Evolutionary conservation across 1,140 invertebrate genomes (phyloP).

Genomic region (Cotesia chilonis): DNA sequence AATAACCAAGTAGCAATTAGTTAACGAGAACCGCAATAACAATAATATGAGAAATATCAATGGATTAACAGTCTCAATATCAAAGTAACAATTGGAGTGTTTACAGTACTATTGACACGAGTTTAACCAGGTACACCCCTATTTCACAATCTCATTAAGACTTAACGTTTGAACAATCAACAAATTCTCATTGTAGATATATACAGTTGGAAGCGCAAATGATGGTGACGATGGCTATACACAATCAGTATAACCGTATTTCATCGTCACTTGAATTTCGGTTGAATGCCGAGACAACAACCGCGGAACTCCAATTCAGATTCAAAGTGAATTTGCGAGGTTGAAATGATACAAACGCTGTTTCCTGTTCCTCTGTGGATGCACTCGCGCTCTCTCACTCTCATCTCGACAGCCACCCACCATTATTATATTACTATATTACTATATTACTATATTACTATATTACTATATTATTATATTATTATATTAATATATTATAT

Average conservation of each 20-base stretch:
- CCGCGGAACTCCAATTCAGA: slow-evolving; percentile 34
- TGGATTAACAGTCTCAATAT: too few species aligned
- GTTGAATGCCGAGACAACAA: slow-evolving; percentile 37
- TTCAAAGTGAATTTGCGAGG: slow-evolving; percentile 31
- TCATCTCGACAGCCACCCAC: neutral
- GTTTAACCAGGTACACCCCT: neutral
- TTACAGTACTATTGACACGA: too few species aligned
- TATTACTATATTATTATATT: neutral
- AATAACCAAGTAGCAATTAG: too few species aligned
- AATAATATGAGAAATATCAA: too few species aligned
- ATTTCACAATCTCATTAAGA: slow-evolving; percentile 19
- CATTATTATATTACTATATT: neutral
- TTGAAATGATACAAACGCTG: slow-evolving; percentile 23
- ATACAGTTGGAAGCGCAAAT: slow-evolving; percentile 5
- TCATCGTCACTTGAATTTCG: slow-evolving; percentile 12
- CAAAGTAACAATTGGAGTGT: too few species aligned
- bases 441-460: neutral
- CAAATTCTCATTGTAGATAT: slow-evolving; percentile 18
- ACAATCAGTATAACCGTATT: slow-evolving; percentile 14
- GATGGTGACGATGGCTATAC: slow-evolving; percentile 4
- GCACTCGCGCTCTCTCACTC: neutral
- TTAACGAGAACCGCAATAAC: too few species aligned
- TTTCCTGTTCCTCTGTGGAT: slow-evolving; percentile 16
- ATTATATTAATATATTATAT: neutral
- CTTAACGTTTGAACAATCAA: slow-evolving; percentile 15